phyloP scores from a whole-genome alignment of 2,113 vertebrate species.

The Mandrillus leucophaeus region DNA sequence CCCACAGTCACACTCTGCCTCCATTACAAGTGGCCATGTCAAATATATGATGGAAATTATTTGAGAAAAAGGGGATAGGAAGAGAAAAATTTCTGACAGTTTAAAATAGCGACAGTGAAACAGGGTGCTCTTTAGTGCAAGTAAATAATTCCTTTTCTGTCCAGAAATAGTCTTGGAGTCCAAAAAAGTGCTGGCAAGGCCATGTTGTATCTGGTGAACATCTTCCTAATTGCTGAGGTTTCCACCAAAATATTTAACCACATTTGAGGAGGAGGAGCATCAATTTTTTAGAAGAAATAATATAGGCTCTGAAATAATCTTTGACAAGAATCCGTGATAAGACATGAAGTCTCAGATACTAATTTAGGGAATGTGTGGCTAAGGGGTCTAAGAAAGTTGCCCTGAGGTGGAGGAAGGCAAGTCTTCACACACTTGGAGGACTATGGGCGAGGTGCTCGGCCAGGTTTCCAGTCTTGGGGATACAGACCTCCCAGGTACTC shows the following conservation, averaged over 20 bases:
- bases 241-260: constrained; percentile 14
- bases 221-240: background rate
- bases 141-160: background rate
- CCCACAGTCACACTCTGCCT: background rate
- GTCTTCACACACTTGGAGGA: background rate
- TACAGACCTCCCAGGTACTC: background rate
- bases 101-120: background rate
- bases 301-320: background rate
- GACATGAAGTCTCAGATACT: background rate
- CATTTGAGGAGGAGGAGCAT: background rate
- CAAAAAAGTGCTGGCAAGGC: background rate
- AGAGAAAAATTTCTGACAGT: background rate
- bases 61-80: background rate
- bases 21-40: background rate
- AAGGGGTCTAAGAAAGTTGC: background rate
- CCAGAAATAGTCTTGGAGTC: background rate
- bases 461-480: background rate
- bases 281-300: background rate
- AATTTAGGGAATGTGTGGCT: background rate
- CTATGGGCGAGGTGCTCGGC: fast-evolving
- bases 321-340: background rate
- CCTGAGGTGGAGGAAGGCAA: background rate
- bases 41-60: background rate
- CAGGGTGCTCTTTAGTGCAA: background rate
- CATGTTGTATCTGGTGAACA: background rate